Conservation (phyloP, 2,113 vertebrate genomes). For the Sander lucioperca region DNA sequence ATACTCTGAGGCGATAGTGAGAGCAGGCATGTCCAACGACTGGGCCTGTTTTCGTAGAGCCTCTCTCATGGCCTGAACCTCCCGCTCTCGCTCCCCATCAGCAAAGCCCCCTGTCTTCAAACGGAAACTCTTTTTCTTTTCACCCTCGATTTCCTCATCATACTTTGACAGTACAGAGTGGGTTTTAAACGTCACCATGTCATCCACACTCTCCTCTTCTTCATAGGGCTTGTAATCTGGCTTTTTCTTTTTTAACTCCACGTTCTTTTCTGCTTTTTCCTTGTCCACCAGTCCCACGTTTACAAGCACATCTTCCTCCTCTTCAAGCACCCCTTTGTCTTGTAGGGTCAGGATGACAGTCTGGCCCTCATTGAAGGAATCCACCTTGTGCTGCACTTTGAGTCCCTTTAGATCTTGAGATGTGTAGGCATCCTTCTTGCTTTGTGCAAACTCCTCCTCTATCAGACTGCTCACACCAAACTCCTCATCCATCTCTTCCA, state of each 20-base stretch:
- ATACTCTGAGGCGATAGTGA: constrained; percentile 89
- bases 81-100: constrained; percentile 86
- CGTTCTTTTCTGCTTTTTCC: constrained; percentile 91
- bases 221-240: constrained; percentile 91
- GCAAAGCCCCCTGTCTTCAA: constrained; percentile 85
- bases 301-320: constrained; percentile 89
- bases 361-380: constrained; percentile 90
- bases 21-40: constrained; percentile 83
- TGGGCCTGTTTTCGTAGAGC: constrained; percentile 87
- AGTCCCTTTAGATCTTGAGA: constrained; percentile 91
- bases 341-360: constrained; percentile 90
- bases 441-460: constrained; percentile 91
- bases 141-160: constrained; percentile 92
- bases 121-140: constrained; percentile 90
- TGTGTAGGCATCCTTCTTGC: constrained; percentile 85
- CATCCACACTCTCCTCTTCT: constrained; percentile 90
- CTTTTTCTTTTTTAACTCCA: constrained; percentile 92
- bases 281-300: constrained; percentile 90
- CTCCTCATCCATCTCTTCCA: constrained; percentile 96
- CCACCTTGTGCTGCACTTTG: constrained; percentile 91
- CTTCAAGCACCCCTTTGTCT: constrained; percentile 92
- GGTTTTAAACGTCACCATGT: constrained; percentile 85
- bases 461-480: constrained; percentile 93
- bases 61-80: constrained; percentile 89
- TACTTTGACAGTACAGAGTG: constrained; percentile 90